phyloP scores from a whole-genome alignment of 2,888 invertebrate species.

The Tiliacea aurago region DNA sequence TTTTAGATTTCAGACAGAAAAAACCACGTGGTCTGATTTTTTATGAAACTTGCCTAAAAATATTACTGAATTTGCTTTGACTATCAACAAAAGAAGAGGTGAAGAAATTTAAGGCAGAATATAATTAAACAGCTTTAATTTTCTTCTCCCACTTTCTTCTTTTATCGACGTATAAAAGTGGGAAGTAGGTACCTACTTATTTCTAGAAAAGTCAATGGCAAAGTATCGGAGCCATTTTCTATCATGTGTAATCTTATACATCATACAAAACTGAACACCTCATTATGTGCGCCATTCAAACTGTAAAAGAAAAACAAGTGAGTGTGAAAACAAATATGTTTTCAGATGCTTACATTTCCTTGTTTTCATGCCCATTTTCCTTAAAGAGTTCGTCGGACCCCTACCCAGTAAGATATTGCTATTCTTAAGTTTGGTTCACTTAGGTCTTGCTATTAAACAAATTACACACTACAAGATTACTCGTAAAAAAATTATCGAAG shows the following conservation, averaged over 20 bases:
- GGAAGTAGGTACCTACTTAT: background rate
- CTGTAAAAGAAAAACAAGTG: slow-evolving; percentile 49
- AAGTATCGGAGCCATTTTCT: background rate
- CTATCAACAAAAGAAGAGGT: background rate
- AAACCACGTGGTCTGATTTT: background rate
- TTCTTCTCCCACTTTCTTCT: background rate
- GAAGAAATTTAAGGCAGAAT: background rate
- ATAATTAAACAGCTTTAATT: background rate
- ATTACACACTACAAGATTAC: background rate
- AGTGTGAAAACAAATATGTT: slow-evolving; percentile 59
- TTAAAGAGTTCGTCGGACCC: slow-evolving; percentile 22
- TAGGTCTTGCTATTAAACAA: background rate
- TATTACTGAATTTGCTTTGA: background rate
- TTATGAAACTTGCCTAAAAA: background rate
- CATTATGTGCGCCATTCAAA: slow-evolving; percentile 24
- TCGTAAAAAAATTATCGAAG: background rate
- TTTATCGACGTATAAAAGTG: background rate
- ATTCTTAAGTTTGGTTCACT: slow-evolving; percentile 7
- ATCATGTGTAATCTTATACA: background rate
- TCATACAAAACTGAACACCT: slow-evolving; percentile 1
- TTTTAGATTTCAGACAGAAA: background rate
- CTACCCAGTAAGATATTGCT: background rate
- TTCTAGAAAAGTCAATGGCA: background rate
- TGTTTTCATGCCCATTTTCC: slow-evolving; percentile 52
- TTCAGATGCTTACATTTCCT: slow-evolving; percentile 45